Evolutionary conservation across 2,888 invertebrate genomes (phyloP).

Genomic region (Cosmia pyralina): DNA sequence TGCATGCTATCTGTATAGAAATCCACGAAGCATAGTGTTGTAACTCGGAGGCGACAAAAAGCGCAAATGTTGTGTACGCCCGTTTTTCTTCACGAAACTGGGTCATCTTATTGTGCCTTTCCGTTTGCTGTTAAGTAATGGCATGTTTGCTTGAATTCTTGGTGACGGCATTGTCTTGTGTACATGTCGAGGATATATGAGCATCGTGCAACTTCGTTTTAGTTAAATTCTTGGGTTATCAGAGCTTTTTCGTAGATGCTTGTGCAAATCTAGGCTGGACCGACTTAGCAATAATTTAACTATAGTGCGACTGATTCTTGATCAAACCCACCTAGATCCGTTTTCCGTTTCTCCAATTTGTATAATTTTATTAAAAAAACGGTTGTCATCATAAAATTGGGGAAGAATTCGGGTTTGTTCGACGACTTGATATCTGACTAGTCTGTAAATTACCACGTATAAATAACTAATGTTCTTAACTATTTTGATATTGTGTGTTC

Average conservation of each 20-base stretch:
- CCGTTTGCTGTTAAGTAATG: slow-evolving; percentile 65
- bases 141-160: slow-evolving; percentile 59
- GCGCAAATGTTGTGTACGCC: slow-evolving; percentile 71
- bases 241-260: background rate
- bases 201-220: background rate
- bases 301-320: background rate
- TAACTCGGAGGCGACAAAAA: slow-evolving; percentile 66
- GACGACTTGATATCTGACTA: no score
- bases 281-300: no score
- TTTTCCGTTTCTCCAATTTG: background rate
- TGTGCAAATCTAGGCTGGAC: background rate
- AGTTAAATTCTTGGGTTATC: background rate
- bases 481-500: background rate
- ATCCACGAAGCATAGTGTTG: slow-evolving; percentile 42
- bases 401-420: background rate
- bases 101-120: slow-evolving; percentile 72
- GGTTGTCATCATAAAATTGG: background rate
- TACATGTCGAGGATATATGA: slow-evolving; percentile 17
- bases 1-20: slow-evolving; percentile 38
- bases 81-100: slow-evolving; percentile 68
- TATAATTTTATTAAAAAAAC: background rate
- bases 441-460: background rate
- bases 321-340: no score
- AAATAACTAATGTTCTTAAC: background rate
- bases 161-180: slow-evolving; percentile 47